A percentile compares a stretch with the other conserved stretches of the same genome.
Conservation (phyloP, 2,113 vertebrate species). For the Phodopus roborovskii region DNA sequence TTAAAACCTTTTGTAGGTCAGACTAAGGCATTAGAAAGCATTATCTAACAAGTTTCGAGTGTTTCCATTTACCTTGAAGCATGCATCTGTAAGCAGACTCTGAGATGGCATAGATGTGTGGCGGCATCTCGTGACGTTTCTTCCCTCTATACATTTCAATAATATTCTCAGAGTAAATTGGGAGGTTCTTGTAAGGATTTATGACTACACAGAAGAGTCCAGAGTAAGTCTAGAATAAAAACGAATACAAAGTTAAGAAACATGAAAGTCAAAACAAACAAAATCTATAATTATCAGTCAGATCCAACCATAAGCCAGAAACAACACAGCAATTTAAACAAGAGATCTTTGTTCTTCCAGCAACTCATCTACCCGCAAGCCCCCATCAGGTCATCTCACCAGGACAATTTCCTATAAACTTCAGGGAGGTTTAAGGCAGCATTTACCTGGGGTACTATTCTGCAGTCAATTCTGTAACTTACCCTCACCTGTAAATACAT, state of each 20-base stretch:
- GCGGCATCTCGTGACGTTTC: slow-evolving; percentile 99
- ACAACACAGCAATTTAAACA: not conserved
- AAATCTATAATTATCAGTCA: not conserved
- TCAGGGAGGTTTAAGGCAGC: not conserved
- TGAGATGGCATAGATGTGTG: slow-evolving; percentile 98
- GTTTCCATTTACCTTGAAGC: slow-evolving; percentile 94
- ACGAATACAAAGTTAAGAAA: slow-evolving; percentile 35
- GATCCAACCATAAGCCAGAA: not conserved
- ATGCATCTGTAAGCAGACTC: slow-evolving; percentile 99
- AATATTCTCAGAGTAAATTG: slow-evolving; percentile 98
- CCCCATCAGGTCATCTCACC: slow-evolving; percentile 10
- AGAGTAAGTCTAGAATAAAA: slow-evolving; percentile 93
- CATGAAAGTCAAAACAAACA: not conserved
- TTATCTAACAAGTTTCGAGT: not conserved
- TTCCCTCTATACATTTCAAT: slow-evolving; percentile 99
- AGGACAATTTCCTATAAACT: not conserved
- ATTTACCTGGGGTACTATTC: not conserved
- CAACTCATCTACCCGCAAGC: not conserved
- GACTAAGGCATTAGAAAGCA: not conserved
- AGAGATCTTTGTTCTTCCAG: not conserved
- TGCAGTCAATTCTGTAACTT: not conserved
- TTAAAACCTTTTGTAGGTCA: not conserved
- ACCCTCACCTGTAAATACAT: not conserved
- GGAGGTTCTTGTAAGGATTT: slow-evolving; percentile 99
- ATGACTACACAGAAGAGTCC: slow-evolving; percentile 99